Evolutionary conservation across 2,888 invertebrate species (phyloP).

Genomic region (Rotaria magnacalcarata): DNA sequence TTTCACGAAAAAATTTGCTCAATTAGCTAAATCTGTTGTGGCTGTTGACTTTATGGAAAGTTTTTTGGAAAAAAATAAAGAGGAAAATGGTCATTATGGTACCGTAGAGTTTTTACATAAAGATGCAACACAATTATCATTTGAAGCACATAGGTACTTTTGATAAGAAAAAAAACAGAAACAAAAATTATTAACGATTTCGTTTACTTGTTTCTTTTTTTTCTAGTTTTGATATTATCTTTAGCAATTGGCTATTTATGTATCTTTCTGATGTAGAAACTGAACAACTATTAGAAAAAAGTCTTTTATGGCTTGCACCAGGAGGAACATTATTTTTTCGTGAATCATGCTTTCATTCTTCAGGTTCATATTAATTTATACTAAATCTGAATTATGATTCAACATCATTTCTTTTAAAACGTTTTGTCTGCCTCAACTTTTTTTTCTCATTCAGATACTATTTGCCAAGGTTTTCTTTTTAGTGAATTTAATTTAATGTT

Average conservation of each 20-base stretch:
- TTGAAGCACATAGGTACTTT: constrained; percentile 53
- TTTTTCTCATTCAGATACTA: too few species aligned
- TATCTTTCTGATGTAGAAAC: constrained; percentile 62
- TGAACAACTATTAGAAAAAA: constrained; percentile 58
- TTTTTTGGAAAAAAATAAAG: constrained; percentile 62
- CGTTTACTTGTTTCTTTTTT: background rate
- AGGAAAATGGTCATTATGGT: constrained; percentile 57
- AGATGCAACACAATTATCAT: constrained; percentile 62
- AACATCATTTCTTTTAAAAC: too few species aligned
- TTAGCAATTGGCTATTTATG: constrained; percentile 66
- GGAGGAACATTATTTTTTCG: constrained; percentile 62
- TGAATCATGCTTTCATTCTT: constrained; percentile 63
- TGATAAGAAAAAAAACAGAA: background rate
- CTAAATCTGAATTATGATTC: too few species aligned
- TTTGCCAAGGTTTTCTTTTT: too few species aligned
- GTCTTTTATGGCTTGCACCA: constrained; percentile 61
- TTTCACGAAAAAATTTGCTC: constrained; percentile 61
- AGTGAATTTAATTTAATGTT: too few species aligned
- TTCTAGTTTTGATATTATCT: constrained; percentile 62
- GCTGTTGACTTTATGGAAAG: constrained; percentile 64
- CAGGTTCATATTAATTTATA: constrained; percentile 54
- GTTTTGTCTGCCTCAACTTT: too few species aligned
- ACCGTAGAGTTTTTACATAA: constrained; percentile 61
- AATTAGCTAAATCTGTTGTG: constrained; percentile 59
- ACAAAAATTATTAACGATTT: too few species aligned